A percentile compares a stretch with the other conserved stretches of the same genome.
Conservation (phyloP, 1,140 invertebrate species). For the Ridgeia piscesae region DNA sequence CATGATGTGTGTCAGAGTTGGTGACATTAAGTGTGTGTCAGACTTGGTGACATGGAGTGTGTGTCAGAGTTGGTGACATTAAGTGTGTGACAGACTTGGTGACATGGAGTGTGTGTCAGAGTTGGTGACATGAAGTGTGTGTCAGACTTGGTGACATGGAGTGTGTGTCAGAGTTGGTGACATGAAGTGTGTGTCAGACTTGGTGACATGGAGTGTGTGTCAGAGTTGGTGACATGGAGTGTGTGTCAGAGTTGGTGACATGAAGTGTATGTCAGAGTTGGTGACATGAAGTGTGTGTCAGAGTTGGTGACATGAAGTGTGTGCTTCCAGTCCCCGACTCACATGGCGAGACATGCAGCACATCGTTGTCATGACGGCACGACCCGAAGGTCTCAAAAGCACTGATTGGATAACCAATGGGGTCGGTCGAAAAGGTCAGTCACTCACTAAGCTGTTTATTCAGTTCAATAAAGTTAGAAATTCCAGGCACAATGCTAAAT, state of each 20-base stretch:
- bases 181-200: too few relatives aligned
- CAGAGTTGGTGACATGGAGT: neutral
- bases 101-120: too few relatives aligned
- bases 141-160: neutral
- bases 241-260: neutral
- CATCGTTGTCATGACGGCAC: constrained; percentile 56
- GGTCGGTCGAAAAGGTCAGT: constrained; percentile 32
- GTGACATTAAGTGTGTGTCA: too few relatives aligned
- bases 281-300: neutral
- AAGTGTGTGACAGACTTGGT: neutral
- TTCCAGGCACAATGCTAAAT: neutral
- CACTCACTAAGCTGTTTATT: neutral
- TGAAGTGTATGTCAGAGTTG: neutral
- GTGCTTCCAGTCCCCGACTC: constrained; percentile 48
- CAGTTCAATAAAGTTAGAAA: neutral
- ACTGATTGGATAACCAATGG: constrained; percentile 56
- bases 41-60: too few relatives aligned
- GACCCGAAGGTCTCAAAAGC: constrained; percentile 61
- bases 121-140: neutral
- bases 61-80: neutral
- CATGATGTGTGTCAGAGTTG: neutral
- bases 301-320: neutral
- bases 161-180: neutral
- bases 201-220: neutral
- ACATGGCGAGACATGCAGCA: constrained; percentile 65